phyloP scores from a whole-genome alignment of 2,113 vertebrate species.

The Leptocoma aspasia region DNA sequence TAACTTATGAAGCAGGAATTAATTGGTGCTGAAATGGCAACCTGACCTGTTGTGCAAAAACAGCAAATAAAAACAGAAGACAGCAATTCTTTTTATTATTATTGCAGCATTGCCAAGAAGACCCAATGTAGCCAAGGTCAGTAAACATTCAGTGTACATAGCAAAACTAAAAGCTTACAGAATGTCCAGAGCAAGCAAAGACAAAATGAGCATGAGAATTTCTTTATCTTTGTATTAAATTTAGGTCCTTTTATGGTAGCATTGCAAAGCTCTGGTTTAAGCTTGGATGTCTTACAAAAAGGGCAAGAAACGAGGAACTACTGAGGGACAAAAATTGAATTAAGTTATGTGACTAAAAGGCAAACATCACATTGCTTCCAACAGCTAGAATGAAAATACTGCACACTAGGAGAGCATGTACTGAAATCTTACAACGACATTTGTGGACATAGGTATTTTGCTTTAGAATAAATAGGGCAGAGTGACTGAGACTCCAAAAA shows the following conservation, averaged over 20 bases:
- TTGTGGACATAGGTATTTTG: background rate
- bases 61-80: background rate
- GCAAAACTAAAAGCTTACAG: background rate
- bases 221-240: background rate
- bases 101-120: background rate
- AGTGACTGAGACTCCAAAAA: background rate
- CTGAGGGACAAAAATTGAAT: background rate
- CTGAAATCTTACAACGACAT: background rate
- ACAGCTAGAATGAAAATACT: background rate
- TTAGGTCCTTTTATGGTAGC: background rate
- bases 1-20: background rate
- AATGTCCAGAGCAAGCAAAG: background rate
- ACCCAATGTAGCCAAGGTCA: background rate
- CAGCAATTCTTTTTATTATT: background rate
- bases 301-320: background rate
- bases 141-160: accelerated
- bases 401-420: background rate
- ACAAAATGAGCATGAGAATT: background rate
- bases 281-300: background rate
- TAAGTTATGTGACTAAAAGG: background rate
- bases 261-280: background rate
- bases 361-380: background rate
- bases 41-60: background rate
- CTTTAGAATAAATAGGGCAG: background rate
- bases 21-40: background rate